These are phyloP conservation scores for Amphiprion clarkii DNA, from an alignment of 2,797 vertebrate species.

Conservation along the genomic window DNA sequence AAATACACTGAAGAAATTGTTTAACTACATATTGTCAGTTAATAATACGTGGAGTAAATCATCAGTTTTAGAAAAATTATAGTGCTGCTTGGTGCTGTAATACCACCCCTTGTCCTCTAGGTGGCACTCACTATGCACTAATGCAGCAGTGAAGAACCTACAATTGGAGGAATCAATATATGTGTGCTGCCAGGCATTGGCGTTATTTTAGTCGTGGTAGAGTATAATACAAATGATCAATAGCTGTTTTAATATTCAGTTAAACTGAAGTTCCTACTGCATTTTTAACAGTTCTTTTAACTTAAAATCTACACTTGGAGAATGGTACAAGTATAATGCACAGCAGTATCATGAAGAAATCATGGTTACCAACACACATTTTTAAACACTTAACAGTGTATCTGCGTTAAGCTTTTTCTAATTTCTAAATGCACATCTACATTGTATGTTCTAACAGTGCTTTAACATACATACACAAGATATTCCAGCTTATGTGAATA, in stretches of 20 bases:
- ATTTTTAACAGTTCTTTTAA: neutral
- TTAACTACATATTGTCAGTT: neutral
- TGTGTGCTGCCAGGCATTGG: conserved; percentile 3
- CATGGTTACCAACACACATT: neutral
- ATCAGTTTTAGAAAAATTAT: neutral
- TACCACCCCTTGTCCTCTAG: conserved; percentile 66
- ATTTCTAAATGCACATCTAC: neutral
- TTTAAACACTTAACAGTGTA: neutral
- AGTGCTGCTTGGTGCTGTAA: conserved; percentile 34
- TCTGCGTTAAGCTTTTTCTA: neutral
- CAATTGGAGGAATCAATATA: conserved; percentile 3
- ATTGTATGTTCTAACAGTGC: neutral
- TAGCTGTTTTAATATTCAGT: neutral
- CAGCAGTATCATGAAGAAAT: neutral
- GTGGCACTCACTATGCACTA: conserved; percentile 59
- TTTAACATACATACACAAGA: neutral
- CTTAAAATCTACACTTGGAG: neutral
- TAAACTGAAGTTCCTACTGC: neutral
- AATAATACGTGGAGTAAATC: neutral
- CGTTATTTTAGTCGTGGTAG: conserved; percentile 1
- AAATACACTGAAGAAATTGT: neutral
- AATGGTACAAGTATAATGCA: neutral
- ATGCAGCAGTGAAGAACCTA: conserved; percentile 4
- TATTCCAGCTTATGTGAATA: neutral
- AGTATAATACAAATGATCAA: conserved; percentile 5